Evolutionary conservation across 2,797 vertebrate genomes (phyloP).

Genomic region (Schizopygopsis pylzovi): DNA sequence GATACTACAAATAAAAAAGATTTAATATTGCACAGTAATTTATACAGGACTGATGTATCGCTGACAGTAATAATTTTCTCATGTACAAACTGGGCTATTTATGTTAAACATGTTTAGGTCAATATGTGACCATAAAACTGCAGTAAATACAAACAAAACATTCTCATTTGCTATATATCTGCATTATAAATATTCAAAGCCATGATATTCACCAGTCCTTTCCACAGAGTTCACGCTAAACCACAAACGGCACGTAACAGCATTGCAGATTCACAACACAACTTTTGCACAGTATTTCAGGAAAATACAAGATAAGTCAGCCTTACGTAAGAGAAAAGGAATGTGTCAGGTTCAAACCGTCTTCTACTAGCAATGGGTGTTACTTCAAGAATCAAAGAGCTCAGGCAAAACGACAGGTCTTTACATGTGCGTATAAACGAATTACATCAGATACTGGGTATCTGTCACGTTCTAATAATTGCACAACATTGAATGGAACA

Average conservation of each 20-base stretch:
- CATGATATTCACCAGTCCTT: neutral
- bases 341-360: constrained; percentile 37
- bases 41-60: too few relatives aligned
- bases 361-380: neutral
- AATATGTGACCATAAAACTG: neutral
- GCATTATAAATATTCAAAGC: neutral
- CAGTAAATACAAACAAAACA: neutral
- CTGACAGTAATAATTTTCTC: neutral
- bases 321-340: constrained; percentile 50
- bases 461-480: neutral
- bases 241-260: neutral
- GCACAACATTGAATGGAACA: neutral
- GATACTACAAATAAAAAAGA: neutral
- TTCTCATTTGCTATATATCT: neutral
- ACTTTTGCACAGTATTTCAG: constrained; percentile 28
- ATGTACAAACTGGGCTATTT: neutral
- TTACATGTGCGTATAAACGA: neutral
- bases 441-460: constrained; percentile 16
- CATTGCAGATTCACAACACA: constrained; percentile 14
- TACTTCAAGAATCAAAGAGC: constrained; percentile 46
- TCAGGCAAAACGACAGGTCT: constrained; percentile 43
- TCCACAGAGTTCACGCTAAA: neutral
- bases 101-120: neutral
- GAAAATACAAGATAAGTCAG: constrained; percentile 14
- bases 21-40: neutral